phyloP scores from a whole-genome alignment of 2,888 invertebrate genomes.

The Drosophila algonquin region DNA sequence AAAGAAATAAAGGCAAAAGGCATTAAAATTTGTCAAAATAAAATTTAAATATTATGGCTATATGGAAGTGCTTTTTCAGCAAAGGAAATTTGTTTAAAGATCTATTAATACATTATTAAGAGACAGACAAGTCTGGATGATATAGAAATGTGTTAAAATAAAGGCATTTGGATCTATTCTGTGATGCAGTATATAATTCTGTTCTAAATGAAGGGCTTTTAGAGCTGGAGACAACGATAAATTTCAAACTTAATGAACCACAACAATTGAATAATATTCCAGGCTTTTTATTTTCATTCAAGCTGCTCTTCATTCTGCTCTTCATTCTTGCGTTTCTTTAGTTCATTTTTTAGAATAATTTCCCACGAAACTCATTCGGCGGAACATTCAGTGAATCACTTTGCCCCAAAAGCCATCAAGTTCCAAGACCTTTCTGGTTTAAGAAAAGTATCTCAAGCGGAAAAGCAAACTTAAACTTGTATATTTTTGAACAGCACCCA shows the following conservation, averaged over 20 bases:
- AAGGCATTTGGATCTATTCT: too few species aligned
- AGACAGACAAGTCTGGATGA: neutral
- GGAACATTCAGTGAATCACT: neutral
- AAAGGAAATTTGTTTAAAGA: neutral
- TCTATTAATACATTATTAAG: too few species aligned
- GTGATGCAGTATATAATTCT: too few species aligned
- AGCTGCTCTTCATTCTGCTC: neutral
- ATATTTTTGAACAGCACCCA: neutral
- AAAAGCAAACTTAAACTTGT: neutral
- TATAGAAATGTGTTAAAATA: neutral
- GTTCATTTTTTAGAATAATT: neutral
- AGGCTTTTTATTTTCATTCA: neutral
- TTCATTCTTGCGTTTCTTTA: neutral
- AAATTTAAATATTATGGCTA: too few species aligned
- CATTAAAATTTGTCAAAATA: neutral
- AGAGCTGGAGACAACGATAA: neutral
- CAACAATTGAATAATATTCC: neutral
- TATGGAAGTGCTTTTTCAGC: neutral
- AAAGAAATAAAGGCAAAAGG: neutral
- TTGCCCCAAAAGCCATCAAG: too few species aligned
- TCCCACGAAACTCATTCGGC: conserved; percentile 9
- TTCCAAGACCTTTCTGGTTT: neutral
- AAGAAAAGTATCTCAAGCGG: neutral
- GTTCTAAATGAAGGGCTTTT: neutral
- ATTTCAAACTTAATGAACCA: neutral